phyloP scores from a whole-genome alignment of 2,888 invertebrate genomes.

The Caenorhabditis japonica region DNA sequence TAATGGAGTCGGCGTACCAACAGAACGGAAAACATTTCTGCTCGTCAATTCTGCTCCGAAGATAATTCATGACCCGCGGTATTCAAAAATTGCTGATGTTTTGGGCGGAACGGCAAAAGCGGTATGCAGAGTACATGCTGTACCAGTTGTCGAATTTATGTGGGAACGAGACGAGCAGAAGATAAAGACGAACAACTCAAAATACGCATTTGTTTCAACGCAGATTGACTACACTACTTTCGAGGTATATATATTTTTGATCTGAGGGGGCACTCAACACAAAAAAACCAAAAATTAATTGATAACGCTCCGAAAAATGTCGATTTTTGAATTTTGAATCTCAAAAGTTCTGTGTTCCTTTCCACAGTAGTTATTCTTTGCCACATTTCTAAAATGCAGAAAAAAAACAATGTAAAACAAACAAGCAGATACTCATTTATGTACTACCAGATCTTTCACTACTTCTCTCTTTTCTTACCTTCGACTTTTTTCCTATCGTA shows the following conservation, averaged over 20 bases:
- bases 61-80: conserved; percentile 58
- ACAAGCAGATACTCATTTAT: no score
- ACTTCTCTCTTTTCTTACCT: no score
- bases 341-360: no score
- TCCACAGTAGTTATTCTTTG: no score
- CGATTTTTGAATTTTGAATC: not conserved
- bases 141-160: conserved; percentile 71
- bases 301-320: no score
- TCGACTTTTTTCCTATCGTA: no score
- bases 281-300: no score
- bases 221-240: conserved; percentile 72
- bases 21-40: conserved; percentile 64
- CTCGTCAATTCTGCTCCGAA: conserved; percentile 71
- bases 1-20: conserved; percentile 72
- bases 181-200: conserved; percentile 72
- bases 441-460: no score
- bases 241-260: no score
- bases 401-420: no score
- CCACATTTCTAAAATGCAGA: no score
- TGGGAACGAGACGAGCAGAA: conserved; percentile 68
- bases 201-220: conserved; percentile 68
- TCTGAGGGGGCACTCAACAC: no score
- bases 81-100: conserved; percentile 68
- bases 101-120: conserved; percentile 61
- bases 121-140: conserved; percentile 70